Evolutionary conservation across 2,888 invertebrate genomes (phyloP).

Genomic region (Odontothrips loti): DNA sequence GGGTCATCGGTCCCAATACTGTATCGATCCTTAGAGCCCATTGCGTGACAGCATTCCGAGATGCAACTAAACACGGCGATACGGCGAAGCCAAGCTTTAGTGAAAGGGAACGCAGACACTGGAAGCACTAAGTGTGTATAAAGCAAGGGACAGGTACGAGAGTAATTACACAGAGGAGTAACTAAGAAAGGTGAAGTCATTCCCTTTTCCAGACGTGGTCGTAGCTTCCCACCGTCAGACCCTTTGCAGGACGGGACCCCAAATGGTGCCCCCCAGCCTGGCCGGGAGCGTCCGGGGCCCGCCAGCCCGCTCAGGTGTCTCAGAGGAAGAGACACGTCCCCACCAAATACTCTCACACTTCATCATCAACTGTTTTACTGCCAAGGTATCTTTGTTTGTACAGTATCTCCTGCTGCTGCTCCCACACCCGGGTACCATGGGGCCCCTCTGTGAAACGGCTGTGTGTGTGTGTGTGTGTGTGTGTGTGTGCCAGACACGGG

Average conservation of each 20-base stretch:
- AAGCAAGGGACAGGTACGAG: no score
- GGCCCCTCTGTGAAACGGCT: background rate
- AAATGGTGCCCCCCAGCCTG: background rate
- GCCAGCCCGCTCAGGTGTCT: background rate
- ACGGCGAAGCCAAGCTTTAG: no score
- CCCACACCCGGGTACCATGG: background rate
- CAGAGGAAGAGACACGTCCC: background rate
- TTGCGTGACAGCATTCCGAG: no score
- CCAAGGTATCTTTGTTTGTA: constrained; percentile 20
- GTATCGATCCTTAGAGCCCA: no score
- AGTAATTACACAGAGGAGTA: no score
- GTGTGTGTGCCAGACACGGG: constrained; percentile 21
- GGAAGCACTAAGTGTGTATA: no score
- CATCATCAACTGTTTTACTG: constrained; percentile 25
- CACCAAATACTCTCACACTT: constrained; percentile 26
- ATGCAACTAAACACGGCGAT: no score
- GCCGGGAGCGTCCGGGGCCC: background rate
- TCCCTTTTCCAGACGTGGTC: background rate
- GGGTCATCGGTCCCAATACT: no score
- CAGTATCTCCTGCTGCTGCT: constrained; percentile 12
- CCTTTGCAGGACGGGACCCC: background rate
- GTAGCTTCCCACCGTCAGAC: background rate
- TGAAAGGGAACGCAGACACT: no score
- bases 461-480: constrained; percentile 9
- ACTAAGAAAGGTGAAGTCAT: no score